Evolutionary conservation across 2,113 vertebrate genomes (phyloP), one percentile per base, ranked within the genome.

Genomic region (Dasyurus viverrinus): DNA sequence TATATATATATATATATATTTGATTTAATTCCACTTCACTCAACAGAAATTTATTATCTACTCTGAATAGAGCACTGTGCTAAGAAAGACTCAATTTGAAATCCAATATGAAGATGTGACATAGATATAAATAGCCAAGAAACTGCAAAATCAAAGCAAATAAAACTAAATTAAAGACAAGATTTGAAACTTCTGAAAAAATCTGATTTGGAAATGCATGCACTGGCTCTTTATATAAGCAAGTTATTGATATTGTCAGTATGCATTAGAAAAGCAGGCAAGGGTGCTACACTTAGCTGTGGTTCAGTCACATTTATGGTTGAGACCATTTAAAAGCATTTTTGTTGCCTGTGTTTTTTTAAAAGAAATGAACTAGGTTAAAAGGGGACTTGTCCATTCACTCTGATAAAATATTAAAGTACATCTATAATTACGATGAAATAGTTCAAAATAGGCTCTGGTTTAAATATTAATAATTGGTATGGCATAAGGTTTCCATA

Each of bases 311-410:
- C 93, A 94, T 95, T 95, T 95, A 96, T 42, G 95, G 95, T 92
- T 94, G 47, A 92, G 90, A 55, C 97, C 97, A 98, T 98, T 98
- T 98, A 97, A 96, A 26, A 96, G 22, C 94, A 96, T 96, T 96
- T 50, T 42, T 91, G n/a, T 84, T 84, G 68, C 8, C 7, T 84
- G n/a, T 53, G 89, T 46, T 93, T 91, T n/a, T 92, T 53, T 30
- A 47, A 26, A 96, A 97, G 46, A 95, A 94, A 95, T 84, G 94
- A 98, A 91, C 89, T 97, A 98, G 95, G 94, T 97, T 98, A 97
- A 98, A 98, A 98, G 91, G 93, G 95, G 98, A 91, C 25, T 92
- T 91, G 30, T 93, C 95, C 94, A 95, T 50, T 97, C 97, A 91
- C 90, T 97, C 93, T 94, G 95, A 95, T 97, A 95, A 97, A 97